Conservation (phyloP, 2,888 invertebrate species). For the Chironomus tentans region DNA sequence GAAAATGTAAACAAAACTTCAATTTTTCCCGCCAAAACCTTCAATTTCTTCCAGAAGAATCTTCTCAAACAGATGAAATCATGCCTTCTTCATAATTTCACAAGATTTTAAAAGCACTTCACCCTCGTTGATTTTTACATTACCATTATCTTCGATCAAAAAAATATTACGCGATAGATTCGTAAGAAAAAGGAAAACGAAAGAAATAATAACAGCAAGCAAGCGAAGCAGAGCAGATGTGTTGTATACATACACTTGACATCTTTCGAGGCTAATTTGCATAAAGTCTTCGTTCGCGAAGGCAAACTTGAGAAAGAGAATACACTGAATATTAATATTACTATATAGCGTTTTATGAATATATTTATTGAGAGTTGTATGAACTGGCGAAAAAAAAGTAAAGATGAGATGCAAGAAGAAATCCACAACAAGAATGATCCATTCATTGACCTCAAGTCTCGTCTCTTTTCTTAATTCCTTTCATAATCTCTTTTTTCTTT, state of each 20-base stretch:
- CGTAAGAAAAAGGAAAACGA: neutral
- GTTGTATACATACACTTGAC: constrained; percentile 13
- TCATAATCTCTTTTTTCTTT: neutral
- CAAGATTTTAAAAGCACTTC: too few relatives aligned
- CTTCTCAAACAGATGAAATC: too few relatives aligned
- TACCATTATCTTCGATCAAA: too few relatives aligned
- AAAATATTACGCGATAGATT: neutral
- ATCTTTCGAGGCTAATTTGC: constrained; percentile 20
- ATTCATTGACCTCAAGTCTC: constrained; percentile 10
- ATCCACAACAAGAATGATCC: constrained; percentile 1
- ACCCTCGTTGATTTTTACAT: too few relatives aligned
- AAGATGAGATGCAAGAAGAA: neutral
- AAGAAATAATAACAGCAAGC: neutral
- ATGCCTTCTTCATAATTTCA: too few relatives aligned
- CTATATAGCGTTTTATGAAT: neutral
- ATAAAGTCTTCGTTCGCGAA: constrained; percentile 1
- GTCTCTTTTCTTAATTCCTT: neutral
- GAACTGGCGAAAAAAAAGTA: neutral
- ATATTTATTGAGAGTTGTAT: neutral
- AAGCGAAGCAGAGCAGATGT: neutral
- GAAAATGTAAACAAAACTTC: too few relatives aligned
- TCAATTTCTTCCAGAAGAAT: too few relatives aligned
- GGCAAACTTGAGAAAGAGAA: neutral
- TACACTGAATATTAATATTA: neutral
- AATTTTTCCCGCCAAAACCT: too few relatives aligned